Evolutionary conservation across 2,113 vertebrate genomes (phyloP).

Genomic region (Bubo blakistoni): DNA sequence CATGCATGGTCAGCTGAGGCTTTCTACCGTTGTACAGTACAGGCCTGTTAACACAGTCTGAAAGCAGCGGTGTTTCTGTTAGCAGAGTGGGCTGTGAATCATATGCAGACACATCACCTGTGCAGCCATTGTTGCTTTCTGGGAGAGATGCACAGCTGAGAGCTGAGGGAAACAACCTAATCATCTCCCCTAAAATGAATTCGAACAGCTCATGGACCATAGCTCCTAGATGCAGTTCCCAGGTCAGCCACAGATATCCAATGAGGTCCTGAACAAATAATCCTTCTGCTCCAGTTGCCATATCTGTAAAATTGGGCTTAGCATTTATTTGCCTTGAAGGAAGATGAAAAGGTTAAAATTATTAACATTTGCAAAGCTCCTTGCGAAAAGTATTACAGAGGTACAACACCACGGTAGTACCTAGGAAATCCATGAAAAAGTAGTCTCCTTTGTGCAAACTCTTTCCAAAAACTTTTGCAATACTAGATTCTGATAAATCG

Average conservation of each 20-base stretch:
- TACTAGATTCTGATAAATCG: background rate
- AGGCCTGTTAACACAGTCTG: background rate
- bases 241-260: background rate
- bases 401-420: background rate
- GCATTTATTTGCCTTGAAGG: background rate
- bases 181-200: background rate
- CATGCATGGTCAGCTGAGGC: background rate
- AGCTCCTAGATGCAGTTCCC: background rate
- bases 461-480: background rate
- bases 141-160: background rate
- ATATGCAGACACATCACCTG: background rate
- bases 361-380: background rate
- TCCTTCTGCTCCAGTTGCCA: background rate
- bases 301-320: background rate
- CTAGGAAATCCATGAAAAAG: background rate
- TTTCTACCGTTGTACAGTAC: rapidly evolving
- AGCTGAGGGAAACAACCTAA: background rate
- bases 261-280: background rate
- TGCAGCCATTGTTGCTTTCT: background rate
- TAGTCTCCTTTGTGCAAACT: background rate
- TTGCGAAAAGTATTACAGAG: background rate
- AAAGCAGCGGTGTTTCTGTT: background rate
- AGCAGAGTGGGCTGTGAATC: background rate
- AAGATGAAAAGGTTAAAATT: background rate
- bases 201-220: background rate